These are phyloP conservation scores for Chiropotes sagulatus DNA, from an alignment of 2,797 vertebrate species.

Conservation along the genomic window DNA sequence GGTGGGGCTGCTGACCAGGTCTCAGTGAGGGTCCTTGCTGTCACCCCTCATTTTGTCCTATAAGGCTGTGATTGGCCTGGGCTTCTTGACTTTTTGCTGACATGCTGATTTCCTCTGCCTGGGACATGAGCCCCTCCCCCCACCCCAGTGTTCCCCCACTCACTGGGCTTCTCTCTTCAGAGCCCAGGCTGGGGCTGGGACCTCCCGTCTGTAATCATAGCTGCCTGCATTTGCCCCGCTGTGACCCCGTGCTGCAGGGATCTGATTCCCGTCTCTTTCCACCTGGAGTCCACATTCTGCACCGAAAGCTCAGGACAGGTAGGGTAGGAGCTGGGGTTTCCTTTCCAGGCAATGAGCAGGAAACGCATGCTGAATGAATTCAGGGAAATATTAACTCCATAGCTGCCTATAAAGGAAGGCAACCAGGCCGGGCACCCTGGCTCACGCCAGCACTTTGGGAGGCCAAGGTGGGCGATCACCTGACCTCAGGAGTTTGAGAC, in stretches of 20 bases:
- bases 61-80: rapidly evolving
- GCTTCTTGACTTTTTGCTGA: background rate
- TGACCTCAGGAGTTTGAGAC: background rate
- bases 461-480: background rate
- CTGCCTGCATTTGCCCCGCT: background rate
- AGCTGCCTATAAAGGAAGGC: background rate
- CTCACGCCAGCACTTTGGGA: background rate
- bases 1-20: background rate
- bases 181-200: background rate
- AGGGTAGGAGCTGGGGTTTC: background rate
- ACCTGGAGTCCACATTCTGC: background rate
- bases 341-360: rapidly evolving
- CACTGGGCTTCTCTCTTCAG: rapidly evolving
- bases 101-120: rapidly evolving
- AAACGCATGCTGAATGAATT: rapidly evolving
- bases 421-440: rapidly evolving
- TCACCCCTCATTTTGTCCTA: background rate
- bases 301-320: background rate
- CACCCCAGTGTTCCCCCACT: background rate
- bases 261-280: background rate
- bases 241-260: rapidly evolving
- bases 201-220: background rate
- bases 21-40: background rate
- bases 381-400: background rate
- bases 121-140: background rate